Evolutionary conservation across 35 echinoderm and acorn worm genomes (phyloP).

Genomic region (Lytechinus pictus): DNA sequence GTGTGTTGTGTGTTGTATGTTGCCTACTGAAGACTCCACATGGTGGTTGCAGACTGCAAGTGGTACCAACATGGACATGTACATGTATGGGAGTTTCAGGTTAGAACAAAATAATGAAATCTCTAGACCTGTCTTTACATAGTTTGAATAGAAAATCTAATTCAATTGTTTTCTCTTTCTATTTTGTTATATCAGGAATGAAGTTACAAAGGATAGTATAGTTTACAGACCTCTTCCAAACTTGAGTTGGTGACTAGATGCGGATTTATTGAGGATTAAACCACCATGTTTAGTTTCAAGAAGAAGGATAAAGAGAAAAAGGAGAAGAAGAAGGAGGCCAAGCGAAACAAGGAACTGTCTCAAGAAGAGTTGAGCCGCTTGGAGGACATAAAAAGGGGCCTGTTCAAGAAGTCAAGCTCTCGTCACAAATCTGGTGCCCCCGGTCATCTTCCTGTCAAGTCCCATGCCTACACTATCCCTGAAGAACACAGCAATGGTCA

Average conservation of each 20-base stretch:
- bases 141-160: not conserved
- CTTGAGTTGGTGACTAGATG: not conserved
- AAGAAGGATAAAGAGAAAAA: conserved; percentile 88
- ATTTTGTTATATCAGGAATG: not conserved
- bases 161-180: not conserved
- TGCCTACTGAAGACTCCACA: too few species aligned
- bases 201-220: not conserved
- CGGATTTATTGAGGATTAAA: not conserved
- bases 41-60: too few species aligned
- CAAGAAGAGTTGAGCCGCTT: conserved; percentile 74
- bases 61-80: too few species aligned
- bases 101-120: too few species aligned
- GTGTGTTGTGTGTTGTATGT: too few species aligned
- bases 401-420: conserved; percentile 68
- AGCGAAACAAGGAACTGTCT: conserved; percentile 69
- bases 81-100: too few species aligned
- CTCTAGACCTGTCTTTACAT: too few species aligned
- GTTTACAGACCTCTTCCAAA: not conserved
- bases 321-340: conserved; percentile 77
- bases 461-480: conserved; percentile 2
- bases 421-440: conserved; percentile 19
- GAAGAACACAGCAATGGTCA: conserved; percentile 18
- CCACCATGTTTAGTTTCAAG: conserved; percentile 87
- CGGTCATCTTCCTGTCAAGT: conserved; percentile 4
- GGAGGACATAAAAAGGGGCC: conserved; percentile 69